These are phyloP conservation scores for Ceyx cyanopectus DNA, from an alignment of 2,113 vertebrate species.

Conservation along the genomic window DNA sequence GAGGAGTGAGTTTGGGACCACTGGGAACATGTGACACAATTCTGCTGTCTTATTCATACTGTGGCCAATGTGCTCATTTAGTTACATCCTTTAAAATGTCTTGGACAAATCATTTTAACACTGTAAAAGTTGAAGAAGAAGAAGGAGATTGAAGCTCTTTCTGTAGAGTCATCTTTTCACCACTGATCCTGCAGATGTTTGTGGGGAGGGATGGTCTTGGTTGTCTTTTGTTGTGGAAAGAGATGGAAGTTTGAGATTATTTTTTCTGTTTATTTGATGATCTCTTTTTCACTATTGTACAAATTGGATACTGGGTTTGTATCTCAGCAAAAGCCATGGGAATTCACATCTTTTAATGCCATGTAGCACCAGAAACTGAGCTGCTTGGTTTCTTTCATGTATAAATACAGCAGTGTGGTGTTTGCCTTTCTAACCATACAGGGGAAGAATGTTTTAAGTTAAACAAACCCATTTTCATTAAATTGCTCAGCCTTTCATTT, in stretches of 20 bases:
- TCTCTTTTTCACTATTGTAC: background rate
- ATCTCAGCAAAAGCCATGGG: background rate
- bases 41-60: background rate
- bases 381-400: background rate
- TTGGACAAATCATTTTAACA: background rate
- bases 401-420: background rate
- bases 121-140: background rate
- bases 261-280: background rate
- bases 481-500: constrained; percentile 2
- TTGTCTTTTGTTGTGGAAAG: background rate
- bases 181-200: background rate
- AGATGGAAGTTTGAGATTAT: background rate
- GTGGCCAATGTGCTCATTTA: background rate
- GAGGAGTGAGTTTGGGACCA: background rate
- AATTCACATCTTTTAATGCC: background rate
- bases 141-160: background rate
- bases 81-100: background rate
- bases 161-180: background rate
- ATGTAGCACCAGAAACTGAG: background rate
- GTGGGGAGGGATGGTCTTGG: background rate
- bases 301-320: background rate
- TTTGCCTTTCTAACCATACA: background rate
- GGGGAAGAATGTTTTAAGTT: constrained; percentile 26
- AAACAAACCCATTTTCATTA: background rate
- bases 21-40: background rate